A percentile compares a stretch with the other conserved stretches of the same genome.
These are phyloP conservation scores for Mustela nigripes DNA, from an alignment of 2,113 vertebrate species.

Conservation along the genomic window DNA sequence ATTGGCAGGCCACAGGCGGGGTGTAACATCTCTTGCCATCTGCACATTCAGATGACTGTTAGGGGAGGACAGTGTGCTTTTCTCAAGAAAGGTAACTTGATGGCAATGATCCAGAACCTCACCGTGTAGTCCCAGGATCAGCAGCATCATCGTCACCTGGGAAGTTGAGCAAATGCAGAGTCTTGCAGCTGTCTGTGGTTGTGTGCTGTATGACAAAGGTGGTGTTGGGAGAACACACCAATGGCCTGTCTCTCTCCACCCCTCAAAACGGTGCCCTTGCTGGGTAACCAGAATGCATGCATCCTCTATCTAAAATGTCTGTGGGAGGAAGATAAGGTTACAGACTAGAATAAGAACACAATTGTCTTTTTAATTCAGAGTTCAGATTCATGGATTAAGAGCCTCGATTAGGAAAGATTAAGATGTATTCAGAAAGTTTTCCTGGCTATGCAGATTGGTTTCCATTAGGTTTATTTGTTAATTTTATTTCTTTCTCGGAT, in stretches of 20 bases:
- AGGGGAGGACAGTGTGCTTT: background rate
- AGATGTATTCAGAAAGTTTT: background rate
- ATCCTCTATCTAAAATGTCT: background rate
- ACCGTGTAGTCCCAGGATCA: too few relatives aligned
- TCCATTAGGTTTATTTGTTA: background rate
- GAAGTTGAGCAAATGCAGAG: background rate
- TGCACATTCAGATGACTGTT: background rate
- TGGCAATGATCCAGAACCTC: background rate
- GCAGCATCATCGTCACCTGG: background rate
- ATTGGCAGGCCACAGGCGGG: background rate
- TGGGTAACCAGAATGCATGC: background rate
- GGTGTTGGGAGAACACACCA: background rate
- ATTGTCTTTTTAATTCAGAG: background rate
- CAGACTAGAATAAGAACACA: background rate
- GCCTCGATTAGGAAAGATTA: background rate
- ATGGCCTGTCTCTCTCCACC: background rate
- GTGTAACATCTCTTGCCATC: conserved; percentile 30
- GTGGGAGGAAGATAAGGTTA: background rate
- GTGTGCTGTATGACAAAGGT: background rate
- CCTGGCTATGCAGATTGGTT: background rate
- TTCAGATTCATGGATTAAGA: background rate
- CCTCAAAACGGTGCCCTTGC: background rate
- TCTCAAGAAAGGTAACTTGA: background rate
- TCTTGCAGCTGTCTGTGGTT: background rate
- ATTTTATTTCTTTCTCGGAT: background rate